Conservation (phyloP, 2,797 vertebrate species). For the Acipenser transmontanus region DNA sequence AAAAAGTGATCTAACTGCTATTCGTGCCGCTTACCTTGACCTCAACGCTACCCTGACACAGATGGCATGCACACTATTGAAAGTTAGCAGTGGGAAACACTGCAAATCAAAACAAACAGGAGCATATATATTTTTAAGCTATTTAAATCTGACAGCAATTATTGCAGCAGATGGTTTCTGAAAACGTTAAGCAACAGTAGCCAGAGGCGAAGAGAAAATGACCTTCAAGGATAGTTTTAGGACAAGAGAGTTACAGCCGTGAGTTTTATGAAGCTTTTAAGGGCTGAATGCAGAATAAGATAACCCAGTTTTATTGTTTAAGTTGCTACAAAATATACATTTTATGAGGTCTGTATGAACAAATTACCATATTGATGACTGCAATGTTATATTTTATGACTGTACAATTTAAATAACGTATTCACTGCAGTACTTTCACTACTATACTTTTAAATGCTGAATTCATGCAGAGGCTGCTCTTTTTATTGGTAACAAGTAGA, state of each 20-base stretch:
- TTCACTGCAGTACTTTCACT: slow-evolving; percentile 28
- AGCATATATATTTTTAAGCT: not conserved
- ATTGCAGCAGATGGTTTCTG: slow-evolving; percentile 24
- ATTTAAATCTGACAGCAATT: slow-evolving; percentile 20
- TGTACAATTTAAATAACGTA: slow-evolving; percentile 36
- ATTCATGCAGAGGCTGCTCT: slow-evolving; percentile 8
- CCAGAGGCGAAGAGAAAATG: slow-evolving; percentile 14
- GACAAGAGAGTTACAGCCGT: slow-evolving; percentile 16
- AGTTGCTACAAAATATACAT: slow-evolving; percentile 38
- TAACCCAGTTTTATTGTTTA: slow-evolving; percentile 31
- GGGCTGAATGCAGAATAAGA: slow-evolving; percentile 27
- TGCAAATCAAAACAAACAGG: no score
- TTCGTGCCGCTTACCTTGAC: no score
- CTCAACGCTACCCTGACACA: no score
- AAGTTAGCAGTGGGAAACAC: no score
- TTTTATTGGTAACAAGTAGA: slow-evolving; percentile 11
- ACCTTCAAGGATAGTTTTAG: slow-evolving; percentile 34
- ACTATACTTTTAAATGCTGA: slow-evolving; percentile 13
- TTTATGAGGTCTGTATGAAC: slow-evolving; percentile 31
- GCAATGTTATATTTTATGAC: slow-evolving; percentile 38
- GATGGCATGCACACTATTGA: no score
- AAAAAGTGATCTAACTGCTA: no score
- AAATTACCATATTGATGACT: slow-evolving; percentile 43
- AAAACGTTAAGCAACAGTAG: slow-evolving; percentile 22
- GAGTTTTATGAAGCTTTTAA: slow-evolving; percentile 28